Evolutionary conservation across 2,113 vertebrate genomes (phyloP), one percentile per base, ranked within the genome.

Genomic region (Cinclus cinclus): DNA sequence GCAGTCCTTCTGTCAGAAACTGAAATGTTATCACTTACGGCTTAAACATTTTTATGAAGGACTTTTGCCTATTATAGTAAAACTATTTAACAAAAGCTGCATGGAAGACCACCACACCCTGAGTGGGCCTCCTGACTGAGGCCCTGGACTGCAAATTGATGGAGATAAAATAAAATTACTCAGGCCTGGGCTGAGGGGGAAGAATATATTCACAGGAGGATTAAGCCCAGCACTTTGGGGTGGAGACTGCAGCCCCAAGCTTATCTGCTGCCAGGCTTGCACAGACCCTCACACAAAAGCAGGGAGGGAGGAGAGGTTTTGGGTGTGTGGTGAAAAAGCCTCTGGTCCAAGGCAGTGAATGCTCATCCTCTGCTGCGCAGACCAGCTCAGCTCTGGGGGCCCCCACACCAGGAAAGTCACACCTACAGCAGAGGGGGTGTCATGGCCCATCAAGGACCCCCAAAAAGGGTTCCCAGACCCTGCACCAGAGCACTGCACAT

Each of bases 181-280:
- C 22, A 47, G 11, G 28, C 58, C n/a, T 68, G 22, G 17, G 52
- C n/a, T 68, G n/a, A 2, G 28, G 11, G 14, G 46, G 42, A 35
- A 62, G 35, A 64, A 35, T 23, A 11, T 12, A 30, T 24, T 58
- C 42, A 33, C 64, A 17, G 52, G 17, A 58, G n/a, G 42, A 58
- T 39, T 7, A 47, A 58, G 14, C 17, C 28, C 39, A 25, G 27
- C 22, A 21, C 44, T 68, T 39, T 22, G 18, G 13, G 22, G n/a
- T 68, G 28, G 28, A 68, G n/a, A 68, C 0, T 4, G 10, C 42
- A 68, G 16, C n/a, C 22, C 1, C 50, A 46, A 27, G 33, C 4
- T 11, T 25, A 33, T 39, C 28, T 27, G 63, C 63, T 80, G 41
- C 50, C 50, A 20, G n/a, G 41, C 27, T 37, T 0, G 0, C 4